A percentile compares a stretch with the other conserved stretches of the same genome.
phyloP scores from a whole-genome alignment of 2,888 invertebrate species.

The Phyto melanocephala region DNA sequence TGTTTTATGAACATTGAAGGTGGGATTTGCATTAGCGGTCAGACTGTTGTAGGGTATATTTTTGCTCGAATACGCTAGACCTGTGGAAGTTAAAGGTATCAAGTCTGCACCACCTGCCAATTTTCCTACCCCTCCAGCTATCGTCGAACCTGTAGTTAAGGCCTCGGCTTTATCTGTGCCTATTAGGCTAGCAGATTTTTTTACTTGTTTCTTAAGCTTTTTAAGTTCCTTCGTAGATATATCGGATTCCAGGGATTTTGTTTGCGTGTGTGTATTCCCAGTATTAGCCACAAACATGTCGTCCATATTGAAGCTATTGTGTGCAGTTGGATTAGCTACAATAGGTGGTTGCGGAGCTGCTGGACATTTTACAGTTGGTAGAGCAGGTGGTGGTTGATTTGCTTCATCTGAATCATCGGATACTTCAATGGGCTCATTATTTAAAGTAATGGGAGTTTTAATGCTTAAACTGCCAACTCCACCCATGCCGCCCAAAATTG shows the following conservation, averaged over 20 bases:
- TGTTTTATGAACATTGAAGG: slow-evolving; percentile 44
- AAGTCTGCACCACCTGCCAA: slow-evolving; percentile 75
- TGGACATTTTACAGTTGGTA: neutral
- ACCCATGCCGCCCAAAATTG: neutral
- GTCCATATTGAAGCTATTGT: slow-evolving; percentile 50
- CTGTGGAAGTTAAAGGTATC: slow-evolving; percentile 72
- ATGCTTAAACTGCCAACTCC: slow-evolving; percentile 13
- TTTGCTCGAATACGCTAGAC: slow-evolving; percentile 70
- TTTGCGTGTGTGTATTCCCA: neutral
- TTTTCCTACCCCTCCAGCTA: slow-evolving; percentile 60
- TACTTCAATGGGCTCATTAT: slow-evolving; percentile 74
- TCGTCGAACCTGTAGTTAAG: neutral
- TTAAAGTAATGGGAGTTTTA: slow-evolving; percentile 67
- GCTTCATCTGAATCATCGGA: slow-evolving; percentile 73
- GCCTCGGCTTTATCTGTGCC: slow-evolving; percentile 41
- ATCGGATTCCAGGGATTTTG: slow-evolving; percentile 37
- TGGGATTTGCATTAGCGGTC: slow-evolving; percentile 66
- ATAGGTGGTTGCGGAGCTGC: neutral
- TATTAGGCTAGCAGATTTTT: slow-evolving; percentile 42
- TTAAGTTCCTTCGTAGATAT: slow-evolving; percentile 50
- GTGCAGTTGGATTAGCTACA: neutral
- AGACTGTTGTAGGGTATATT: slow-evolving; percentile 70
- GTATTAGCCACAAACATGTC: slow-evolving; percentile 62
- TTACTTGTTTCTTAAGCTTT: slow-evolving; percentile 58
- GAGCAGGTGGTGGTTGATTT: slow-evolving; percentile 27